Evolutionary conservation across 2,797 vertebrate species (phyloP), one percentile per base, ranked within the genome.

Genomic region (Rhinogobio ventralis): DNA sequence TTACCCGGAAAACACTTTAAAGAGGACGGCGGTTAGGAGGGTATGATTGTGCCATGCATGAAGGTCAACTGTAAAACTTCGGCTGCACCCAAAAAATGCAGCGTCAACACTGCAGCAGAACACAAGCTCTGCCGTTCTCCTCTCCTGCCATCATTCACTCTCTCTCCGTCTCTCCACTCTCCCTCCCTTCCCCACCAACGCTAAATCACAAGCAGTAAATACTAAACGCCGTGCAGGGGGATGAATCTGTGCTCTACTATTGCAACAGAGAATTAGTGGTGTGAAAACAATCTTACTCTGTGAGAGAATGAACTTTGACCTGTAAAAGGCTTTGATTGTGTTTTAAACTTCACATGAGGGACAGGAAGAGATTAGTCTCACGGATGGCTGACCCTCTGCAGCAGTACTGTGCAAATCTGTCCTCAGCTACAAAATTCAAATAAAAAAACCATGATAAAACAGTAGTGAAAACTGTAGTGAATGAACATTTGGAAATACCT

Each of bases 401-500:
- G 39, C 28, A 68, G 64, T 36, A 55, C 3, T 46, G 36, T 36
- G 46, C 62, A 82, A 82, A 78, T 71, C 30, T 67, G 45, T 75
- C 71, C 72, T 25, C n/a, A 13, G 33, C 62, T 9, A 66, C 20
- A 51, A 33, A 72, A 82, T n/a, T 45, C 3, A 0, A 39, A 39
- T 7, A 7, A 23, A 36, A 76, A 71, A 72, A 62, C 45, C 11
- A 5, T 30, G 7, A 11, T 10, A 33, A 66, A 46, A 64, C 14
- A 49, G 60, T 1, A 15, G 5, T 33, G 9, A 77, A 15, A 39
- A 39, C 17, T 46, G 15, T 5, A 45, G 55, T n/a, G 3, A 15
- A 66, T 17, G 15, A 60, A 39, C 20, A 30, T 68, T 45, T n/a
- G 46, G 88, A 69, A 90, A 94, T 90, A 99, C 98, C 96, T 96